Evolutionary conservation across 2,113 vertebrate genomes (phyloP).

Genomic region (Nannobrachium achirus): DNA sequence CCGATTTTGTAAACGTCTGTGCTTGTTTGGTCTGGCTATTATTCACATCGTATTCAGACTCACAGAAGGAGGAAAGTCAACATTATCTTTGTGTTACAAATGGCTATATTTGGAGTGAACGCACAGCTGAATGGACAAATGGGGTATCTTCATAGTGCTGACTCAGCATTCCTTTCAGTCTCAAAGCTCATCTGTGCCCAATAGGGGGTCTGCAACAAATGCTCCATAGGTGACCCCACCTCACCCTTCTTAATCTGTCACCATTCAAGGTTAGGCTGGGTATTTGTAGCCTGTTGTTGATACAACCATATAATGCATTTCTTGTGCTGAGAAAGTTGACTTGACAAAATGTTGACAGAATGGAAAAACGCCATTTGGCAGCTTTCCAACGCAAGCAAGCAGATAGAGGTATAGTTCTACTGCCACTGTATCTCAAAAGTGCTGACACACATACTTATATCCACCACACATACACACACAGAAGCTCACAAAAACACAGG

Average conservation of each 20-base stretch:
- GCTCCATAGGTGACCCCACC: neutral
- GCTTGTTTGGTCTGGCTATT: constrained; percentile 45
- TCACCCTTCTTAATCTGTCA: neutral
- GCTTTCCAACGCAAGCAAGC: neutral
- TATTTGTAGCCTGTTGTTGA: constrained; percentile 6
- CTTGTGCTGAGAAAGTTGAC: constrained; percentile 1
- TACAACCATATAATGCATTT: constrained; percentile 14
- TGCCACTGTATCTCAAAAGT: constrained; percentile 18
- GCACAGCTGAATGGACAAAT: constrained; percentile 19
- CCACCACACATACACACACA: neutral
- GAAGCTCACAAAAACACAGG: neutral
- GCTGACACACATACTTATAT: constrained; percentile 8
- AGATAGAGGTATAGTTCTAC: neutral
- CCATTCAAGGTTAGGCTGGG: neutral
- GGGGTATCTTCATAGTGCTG: constrained; percentile 41
- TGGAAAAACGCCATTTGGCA: constrained; percentile 1
- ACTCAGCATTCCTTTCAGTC: constrained; percentile 40
- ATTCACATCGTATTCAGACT: constrained; percentile 9
- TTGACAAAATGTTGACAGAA: constrained; percentile 8
- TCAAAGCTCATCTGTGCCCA: constrained; percentile 48
- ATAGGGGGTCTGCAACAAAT: constrained; percentile 39
- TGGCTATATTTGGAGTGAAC: constrained; percentile 21
- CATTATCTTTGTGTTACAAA: constrained; percentile 38
- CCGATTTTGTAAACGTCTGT: constrained; percentile 45
- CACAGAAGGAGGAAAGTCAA: constrained; percentile 26